A percentile compares a stretch with the other conserved stretches of the same genome.
Conservation (phyloP, 2,113 vertebrate species). For the Syngnathoides biaculeatus region DNA sequence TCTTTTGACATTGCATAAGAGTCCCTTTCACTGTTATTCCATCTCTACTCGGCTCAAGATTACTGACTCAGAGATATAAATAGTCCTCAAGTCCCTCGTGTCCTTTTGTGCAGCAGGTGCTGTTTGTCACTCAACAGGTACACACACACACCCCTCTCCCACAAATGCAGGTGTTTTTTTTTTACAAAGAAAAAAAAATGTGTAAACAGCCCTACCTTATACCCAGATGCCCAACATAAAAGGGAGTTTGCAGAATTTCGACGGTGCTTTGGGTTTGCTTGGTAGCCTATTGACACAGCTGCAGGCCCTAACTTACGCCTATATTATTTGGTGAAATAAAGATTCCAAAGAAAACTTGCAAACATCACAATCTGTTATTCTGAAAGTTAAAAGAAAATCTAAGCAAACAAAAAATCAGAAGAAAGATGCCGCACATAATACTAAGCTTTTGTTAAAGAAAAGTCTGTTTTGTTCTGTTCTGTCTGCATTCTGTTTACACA, state of each 20-base stretch:
- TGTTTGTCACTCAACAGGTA: constrained; percentile 55
- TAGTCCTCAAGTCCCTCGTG: constrained; percentile 27
- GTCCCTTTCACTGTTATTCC: background rate
- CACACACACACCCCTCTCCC: constrained; percentile 20
- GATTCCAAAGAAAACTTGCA: constrained; percentile 49
- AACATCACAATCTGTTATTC: constrained; percentile 60
- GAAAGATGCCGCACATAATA: constrained; percentile 46
- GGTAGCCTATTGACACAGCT: constrained; percentile 75
- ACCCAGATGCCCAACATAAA: constrained; percentile 59
- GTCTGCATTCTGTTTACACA: constrained; percentile 46
- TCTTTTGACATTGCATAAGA: too few relatives aligned
- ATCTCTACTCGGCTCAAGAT: background rate
- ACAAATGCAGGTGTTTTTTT: constrained; percentile 56
- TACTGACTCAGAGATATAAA: constrained; percentile 2
- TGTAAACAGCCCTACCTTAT: constrained; percentile 51
- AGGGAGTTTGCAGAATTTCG: constrained; percentile 48
- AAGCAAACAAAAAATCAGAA: constrained; percentile 34
- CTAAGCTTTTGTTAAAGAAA: constrained; percentile 39
- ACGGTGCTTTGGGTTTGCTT: constrained; percentile 53
- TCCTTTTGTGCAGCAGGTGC: constrained; percentile 59
- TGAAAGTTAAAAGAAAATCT: constrained; percentile 59
- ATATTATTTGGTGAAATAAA: constrained; percentile 50
- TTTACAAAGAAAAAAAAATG: constrained; percentile 48
- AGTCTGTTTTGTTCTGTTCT: too few relatives aligned
- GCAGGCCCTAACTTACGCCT: constrained; percentile 64